phyloP scores from a whole-genome alignment of 2,113 vertebrate species.

The Fregetta grallaria region DNA sequence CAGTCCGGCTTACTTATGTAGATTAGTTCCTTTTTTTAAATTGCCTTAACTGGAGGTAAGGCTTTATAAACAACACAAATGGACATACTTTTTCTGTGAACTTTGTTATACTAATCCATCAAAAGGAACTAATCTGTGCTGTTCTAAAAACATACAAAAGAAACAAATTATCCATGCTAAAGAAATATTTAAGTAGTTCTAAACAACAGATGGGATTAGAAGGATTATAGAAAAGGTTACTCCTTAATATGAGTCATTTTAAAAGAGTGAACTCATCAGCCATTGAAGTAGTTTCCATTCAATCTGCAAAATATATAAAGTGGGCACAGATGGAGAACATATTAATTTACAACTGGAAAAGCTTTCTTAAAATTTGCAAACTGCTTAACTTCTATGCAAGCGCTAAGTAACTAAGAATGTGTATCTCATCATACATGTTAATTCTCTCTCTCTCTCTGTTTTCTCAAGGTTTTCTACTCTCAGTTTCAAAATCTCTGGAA shows the following conservation, averaged over 20 bases:
- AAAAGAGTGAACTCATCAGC: conserved; percentile 40
- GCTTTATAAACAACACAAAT: conserved; percentile 17
- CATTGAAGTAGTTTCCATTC: conserved; percentile 71
- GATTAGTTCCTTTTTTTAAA: conserved; percentile 46
- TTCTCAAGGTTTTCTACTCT: conserved; percentile 77
- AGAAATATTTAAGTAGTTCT: conserved; percentile 51
- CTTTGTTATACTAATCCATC: conserved; percentile 24
- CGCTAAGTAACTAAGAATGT: conserved; percentile 53
- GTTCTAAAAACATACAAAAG: conserved; percentile 32
- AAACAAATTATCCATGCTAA: conserved; percentile 28
- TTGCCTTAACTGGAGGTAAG: conserved; percentile 4
- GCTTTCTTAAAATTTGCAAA: conserved; percentile 11
- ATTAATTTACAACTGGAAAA: background rate
- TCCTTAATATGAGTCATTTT: conserved; percentile 44
- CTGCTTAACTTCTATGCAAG: conserved; percentile 15
- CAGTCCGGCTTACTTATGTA: background rate
- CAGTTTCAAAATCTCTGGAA: conserved; percentile 73
- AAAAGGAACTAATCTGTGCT: conserved; percentile 60
- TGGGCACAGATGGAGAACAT: background rate
- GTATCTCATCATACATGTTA: conserved; percentile 70
- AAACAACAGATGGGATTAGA: conserved; percentile 62
- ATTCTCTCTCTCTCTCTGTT: conserved; percentile 81
- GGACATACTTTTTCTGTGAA: background rate
- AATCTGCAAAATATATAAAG: conserved; percentile 74
- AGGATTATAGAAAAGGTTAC: conserved; percentile 56